Percentiles rank a stretch among this genome's conserved stretches.
These are phyloP conservation scores for Tamias sibiricus DNA, from an alignment of 2,113 vertebrate species.

Conservation along the genomic window DNA sequence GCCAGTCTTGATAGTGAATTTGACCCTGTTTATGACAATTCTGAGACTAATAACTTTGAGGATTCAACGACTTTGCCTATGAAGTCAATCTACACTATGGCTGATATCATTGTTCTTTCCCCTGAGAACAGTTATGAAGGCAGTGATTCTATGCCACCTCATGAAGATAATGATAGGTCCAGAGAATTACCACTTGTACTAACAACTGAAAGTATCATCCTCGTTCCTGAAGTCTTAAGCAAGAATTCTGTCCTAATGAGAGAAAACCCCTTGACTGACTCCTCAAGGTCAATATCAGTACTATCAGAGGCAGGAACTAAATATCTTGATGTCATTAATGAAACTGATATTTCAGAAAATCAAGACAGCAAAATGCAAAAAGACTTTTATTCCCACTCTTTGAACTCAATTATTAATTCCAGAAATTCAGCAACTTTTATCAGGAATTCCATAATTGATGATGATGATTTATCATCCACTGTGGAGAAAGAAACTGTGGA, in stretches of 20 bases:
- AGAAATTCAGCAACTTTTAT: background rate
- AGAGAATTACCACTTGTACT: background rate
- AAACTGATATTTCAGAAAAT: constrained; percentile 1
- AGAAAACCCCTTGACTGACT: background rate
- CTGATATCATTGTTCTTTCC: background rate
- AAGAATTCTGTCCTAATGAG: background rate
- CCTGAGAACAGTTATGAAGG: background rate
- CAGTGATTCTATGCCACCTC: background rate
- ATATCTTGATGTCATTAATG: background rate
- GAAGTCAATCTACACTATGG: background rate
- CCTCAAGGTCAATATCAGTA: background rate
- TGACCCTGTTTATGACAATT: background rate
- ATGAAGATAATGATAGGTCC: background rate
- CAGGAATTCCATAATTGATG: background rate
- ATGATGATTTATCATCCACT: background rate
- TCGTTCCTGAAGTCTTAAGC: background rate
- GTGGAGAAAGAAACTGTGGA: background rate
- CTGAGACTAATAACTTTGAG: background rate
- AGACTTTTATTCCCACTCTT: background rate
- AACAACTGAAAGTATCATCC: background rate
- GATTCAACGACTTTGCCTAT: background rate
- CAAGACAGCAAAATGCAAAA: background rate
- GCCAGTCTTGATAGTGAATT: background rate
- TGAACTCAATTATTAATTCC: background rate
- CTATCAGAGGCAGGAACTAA: background rate